phyloP scores from a whole-genome alignment of 2,113 vertebrate genomes.

The Nicator chloris region DNA sequence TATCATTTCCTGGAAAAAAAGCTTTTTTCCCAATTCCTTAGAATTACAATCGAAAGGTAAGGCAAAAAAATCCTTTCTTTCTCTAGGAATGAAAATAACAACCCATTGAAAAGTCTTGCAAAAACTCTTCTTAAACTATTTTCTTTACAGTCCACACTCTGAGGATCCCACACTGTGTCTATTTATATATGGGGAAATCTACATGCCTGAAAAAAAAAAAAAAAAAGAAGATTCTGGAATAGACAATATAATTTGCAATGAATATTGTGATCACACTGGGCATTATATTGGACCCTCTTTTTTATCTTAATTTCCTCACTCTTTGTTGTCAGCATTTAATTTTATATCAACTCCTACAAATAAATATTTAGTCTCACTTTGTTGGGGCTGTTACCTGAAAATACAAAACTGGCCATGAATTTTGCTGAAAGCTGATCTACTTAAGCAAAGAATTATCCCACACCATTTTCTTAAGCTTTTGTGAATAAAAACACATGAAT shows the following conservation, averaged over 20 bases:
- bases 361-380: neutral
- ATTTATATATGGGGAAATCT: neutral
- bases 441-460: neutral
- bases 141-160: neutral
- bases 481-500: neutral
- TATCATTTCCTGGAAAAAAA: neutral
- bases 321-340: neutral
- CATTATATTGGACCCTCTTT: neutral
- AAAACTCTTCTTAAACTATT: neutral
- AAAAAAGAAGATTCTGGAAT: neutral
- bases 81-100: neutral
- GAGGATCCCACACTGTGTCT: neutral
- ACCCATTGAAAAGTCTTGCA: neutral
- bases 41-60: neutral
- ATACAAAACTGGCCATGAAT: neutral
- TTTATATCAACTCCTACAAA: neutral
- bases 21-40: neutral
- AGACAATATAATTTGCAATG: neutral
- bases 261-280: neutral
- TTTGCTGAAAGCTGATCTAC: neutral
- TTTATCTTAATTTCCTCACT: neutral
- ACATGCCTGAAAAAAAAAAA: neutral
- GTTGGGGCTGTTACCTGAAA: neutral
- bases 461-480: neutral
- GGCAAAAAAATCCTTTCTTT: neutral